Base-by-base conservation (phyloP, 1,140 invertebrate genomes). In the Charaxes varanes region DNA sequence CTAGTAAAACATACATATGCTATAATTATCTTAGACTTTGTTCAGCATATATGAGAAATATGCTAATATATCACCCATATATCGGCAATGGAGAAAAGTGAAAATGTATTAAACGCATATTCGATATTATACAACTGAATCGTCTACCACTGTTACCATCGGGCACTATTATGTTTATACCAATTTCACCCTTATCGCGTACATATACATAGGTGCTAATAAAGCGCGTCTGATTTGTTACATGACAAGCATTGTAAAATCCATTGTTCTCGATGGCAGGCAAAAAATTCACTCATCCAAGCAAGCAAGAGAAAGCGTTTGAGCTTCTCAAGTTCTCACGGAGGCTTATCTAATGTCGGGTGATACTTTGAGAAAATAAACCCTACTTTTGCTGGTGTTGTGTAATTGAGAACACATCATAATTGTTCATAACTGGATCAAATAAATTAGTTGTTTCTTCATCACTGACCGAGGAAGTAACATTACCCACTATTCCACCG, bases 271-370 rank as follows among this genome's bases (percentile, higher is more conserved):
- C 8, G 12, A 33, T 38, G 27, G 41, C 24, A 44, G 40, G 42
- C 46, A 64, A 62, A 64, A 63, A 64, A 62, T 53, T 35, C 24
- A 32, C 49, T 47, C 54, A 53, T 52, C 60, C 46, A 38, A 53
- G 48, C 46, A 38, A 53, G 48, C 28, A 31, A 36, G 62, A 53
- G 62, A 64, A 64, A 64, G 62, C 58, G 56, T 36, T 56, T 33
- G n/a, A n/a, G n/a, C n/a, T n/a, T n/a, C n/a, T n/a, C n/a, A 12
- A n/a, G 34, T 61, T 64, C 62, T 54, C 62, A 64, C 57, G 53
- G 31, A 36, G 37, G 12, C 56, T 63, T 57, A 56, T 57, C 60
- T 60, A 56, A 63, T 30, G 36, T 41, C 32, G 30, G 19, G 43
- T 49, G 47, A 59, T 56, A 51, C 41, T 47, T 41, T 44, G 49